Evolutionary conservation across 2,113 vertebrate genomes (phyloP).

Genomic region (Cynoglossus semilaevis): DNA sequence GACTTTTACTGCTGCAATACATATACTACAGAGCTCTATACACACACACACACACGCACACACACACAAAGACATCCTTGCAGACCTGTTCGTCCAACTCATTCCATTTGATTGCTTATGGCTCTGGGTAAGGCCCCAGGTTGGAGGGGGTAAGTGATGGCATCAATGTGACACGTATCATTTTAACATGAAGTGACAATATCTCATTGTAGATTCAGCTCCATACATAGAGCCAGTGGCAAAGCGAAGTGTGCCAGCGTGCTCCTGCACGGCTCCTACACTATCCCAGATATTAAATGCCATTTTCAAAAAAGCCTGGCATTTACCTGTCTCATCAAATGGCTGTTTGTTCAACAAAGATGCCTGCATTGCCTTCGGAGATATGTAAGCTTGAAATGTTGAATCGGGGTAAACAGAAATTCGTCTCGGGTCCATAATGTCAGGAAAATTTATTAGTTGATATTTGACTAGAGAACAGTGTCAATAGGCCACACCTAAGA

Average conservation of each 20-base stretch:
- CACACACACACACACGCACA: conserved; percentile 79
- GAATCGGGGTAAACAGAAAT: conserved; percentile 41
- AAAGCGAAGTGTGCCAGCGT: conserved; percentile 14
- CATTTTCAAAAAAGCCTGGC: conserved; percentile 38
- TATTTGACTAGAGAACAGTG: conserved; percentile 49
- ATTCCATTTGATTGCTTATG: conserved; percentile 3
- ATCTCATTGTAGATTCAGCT: conserved; percentile 45
- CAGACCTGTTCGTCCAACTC: conserved; percentile 32
- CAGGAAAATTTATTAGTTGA: conserved; percentile 42
- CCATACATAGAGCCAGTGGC: conserved; percentile 14
- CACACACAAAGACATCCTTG: conserved; percentile 54
- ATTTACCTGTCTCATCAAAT: conserved; percentile 40
- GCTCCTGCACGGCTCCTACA: conserved; percentile 31
- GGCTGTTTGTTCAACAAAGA: conserved; percentile 41
- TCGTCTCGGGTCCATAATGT: background rate
- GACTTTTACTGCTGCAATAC: too few species aligned
- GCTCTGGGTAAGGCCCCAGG: conserved; percentile 16
- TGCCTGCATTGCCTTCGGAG: conserved; percentile 33
- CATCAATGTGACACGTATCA: conserved; percentile 42
- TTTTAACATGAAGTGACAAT: conserved; percentile 49
- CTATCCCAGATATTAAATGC: conserved; percentile 32
- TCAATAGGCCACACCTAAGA: conserved; percentile 48
- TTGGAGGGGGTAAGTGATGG: conserved; percentile 27
- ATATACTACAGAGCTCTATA: too few species aligned
- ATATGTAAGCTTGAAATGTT: conserved; percentile 40